Percentiles rank a stretch among this genome's conserved stretches.
phyloP scores from a whole-genome alignment of 2,113 vertebrate genomes.

The Antechinus flavipes region DNA sequence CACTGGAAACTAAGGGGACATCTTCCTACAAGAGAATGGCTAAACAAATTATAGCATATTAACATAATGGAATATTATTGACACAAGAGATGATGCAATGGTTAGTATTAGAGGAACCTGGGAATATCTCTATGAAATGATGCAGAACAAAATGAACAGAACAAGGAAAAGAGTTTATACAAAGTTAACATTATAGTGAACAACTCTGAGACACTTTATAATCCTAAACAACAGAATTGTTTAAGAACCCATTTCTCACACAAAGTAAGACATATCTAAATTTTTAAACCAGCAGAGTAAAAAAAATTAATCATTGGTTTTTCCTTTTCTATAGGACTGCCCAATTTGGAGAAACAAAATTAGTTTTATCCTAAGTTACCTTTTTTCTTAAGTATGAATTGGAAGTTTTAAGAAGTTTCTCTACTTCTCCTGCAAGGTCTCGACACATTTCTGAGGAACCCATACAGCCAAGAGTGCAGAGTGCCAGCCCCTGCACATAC shows the following conservation, averaged over 20 bases:
- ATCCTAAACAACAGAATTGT: neutral
- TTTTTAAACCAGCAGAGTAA: conserved; percentile 9
- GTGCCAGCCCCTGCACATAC: conserved; percentile 97
- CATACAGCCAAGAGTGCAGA: conserved; percentile 99
- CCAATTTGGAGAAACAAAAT: conserved; percentile 36
- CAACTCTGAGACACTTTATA: neutral
- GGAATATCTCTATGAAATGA: neutral
- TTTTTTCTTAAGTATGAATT: conserved; percentile 99
- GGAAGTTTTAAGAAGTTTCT: conserved; percentile 99
- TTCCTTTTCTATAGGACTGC: conserved; percentile 21
- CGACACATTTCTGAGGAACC: conserved; percentile 99
- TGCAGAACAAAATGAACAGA: neutral
- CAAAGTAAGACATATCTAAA: conserved; percentile 14
- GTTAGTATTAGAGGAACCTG: neutral
- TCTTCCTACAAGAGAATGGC: neutral
- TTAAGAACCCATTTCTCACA: conserved; percentile 51
- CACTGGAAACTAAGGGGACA: neutral
- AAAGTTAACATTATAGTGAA: neutral
- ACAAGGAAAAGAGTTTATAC: neutral
- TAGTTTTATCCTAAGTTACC: conserved; percentile 83
- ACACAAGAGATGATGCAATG: neutral
- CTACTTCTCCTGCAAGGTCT: conserved; percentile 98
- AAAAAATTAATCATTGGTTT: conserved; percentile 51
- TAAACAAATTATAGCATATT: neutral
- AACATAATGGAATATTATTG: neutral